These are phyloP conservation scores for Sylvietta virens DNA, from an alignment of 2,113 vertebrate genomes.

Conservation along the genomic window DNA sequence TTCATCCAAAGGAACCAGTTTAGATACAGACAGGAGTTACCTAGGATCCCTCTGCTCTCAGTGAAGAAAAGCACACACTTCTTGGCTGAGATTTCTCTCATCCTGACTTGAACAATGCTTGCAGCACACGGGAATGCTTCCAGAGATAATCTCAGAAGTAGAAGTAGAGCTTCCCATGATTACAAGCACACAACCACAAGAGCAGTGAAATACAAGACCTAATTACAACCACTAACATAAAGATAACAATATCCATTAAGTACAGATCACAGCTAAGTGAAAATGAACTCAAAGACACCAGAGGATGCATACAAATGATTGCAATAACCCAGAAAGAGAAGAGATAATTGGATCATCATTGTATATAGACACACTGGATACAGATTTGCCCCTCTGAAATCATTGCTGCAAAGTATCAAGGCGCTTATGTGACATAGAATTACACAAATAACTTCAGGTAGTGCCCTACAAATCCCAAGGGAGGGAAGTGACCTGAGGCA, in stretches of 20 bases:
- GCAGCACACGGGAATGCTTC: background rate
- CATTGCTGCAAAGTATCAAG: conserved; percentile 3
- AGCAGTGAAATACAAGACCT: background rate
- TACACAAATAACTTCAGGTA: conserved; percentile 60
- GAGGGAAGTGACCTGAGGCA: conserved; percentile 48
- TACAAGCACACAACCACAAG: background rate
- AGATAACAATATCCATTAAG: background rate
- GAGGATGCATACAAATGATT: background rate
- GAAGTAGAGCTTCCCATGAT: background rate
- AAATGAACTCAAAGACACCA: background rate
- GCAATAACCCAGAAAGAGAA: background rate
- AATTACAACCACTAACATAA: background rate
- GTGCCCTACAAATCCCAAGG: conserved; percentile 52
- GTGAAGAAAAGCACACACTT: background rate
- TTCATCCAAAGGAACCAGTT: background rate
- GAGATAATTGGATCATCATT: background rate
- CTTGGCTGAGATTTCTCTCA: background rate
- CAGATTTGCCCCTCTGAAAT: background rate
- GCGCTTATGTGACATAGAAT: conserved; percentile 33
- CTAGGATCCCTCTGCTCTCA: background rate
- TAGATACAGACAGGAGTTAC: background rate
- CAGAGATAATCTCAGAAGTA: background rate
- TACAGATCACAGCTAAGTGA: background rate
- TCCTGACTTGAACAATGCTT: background rate
- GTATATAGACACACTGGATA: background rate